Evolutionary conservation across 2,888 invertebrate genomes (phyloP), one percentile per base, ranked within the genome.

Genomic region (Thumatha senex): DNA sequence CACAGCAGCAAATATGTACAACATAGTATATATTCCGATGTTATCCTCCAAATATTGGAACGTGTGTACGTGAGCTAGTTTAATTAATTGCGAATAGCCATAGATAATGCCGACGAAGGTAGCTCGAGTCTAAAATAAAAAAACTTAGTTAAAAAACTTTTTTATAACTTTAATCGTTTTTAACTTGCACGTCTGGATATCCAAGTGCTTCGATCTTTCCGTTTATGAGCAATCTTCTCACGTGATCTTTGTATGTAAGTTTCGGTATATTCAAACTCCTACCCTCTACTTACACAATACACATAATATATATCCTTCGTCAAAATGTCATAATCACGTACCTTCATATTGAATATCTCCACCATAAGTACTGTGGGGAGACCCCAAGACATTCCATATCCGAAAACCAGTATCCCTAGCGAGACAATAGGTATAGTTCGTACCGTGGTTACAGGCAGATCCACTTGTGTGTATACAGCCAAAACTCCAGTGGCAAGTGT

Each of bases 261-360:
- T n/a, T n/a, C n/a, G n/a, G n/a, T n/a, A n/a, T n/a, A n/a, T n/a
- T n/a, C n/a, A n/a, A n/a, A n/a, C n/a, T n/a, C n/a, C n/a, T n/a
- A n/a, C n/a, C n/a, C n/a, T n/a, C n/a, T n/a, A n/a, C n/a, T n/a
- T n/a, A n/a, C n/a, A n/a, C n/a, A n/a, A n/a, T n/a, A n/a, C n/a
- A n/a, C n/a, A n/a, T n/a, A n/a, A n/a, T n/a, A n/a, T n/a, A n/a
- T n/a, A n/a, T n/a, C n/a, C n/a, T n/a, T n/a, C n/a, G n/a, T n/a
- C n/a, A n/a, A n/a, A n/a, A n/a, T n/a, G n/a, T n/a, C n/a, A n/a
- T n/a, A n/a, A n/a, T 11, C 5, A 14, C 66, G 61, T 51, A 89
- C 89, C 82, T 89, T 83, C 11, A 82, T 67, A 58, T 84, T 89
- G 14, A 78, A 75, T 8, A 86, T 72, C 44, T 89, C 88, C 3